Conservation (phyloP, 2,888 invertebrate species). For the Lepidonotus clava region DNA sequence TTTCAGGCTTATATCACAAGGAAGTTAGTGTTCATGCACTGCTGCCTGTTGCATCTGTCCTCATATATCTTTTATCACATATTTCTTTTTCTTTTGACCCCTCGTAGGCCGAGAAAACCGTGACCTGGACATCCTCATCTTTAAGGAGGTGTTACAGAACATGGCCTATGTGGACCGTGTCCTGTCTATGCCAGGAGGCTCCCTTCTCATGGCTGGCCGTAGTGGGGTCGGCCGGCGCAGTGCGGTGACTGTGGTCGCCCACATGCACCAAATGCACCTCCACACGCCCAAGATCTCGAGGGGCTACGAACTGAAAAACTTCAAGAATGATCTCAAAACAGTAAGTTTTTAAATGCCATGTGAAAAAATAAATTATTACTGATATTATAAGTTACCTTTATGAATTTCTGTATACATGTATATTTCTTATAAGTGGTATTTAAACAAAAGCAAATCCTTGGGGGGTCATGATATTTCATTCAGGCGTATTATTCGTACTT, state of each 20-base stretch:
- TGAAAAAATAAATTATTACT: too few species aligned
- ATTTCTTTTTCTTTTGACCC: background rate
- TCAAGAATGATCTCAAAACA: constrained; percentile 89
- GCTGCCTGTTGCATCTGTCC: background rate
- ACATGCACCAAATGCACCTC: constrained; percentile 86
- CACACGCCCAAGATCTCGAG: constrained; percentile 83
- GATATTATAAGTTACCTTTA: too few species aligned
- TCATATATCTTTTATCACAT: background rate
- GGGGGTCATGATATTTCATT: too few species aligned
- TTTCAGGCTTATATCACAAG: too few species aligned
- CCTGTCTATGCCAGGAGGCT: constrained; percentile 84
- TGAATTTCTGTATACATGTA: too few species aligned
- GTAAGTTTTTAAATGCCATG: constrained; percentile 83
- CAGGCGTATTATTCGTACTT: too few species aligned
- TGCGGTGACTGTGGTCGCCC: constrained; percentile 87
- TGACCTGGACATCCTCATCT: constrained; percentile 84
- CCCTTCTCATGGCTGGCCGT: constrained; percentile 87
- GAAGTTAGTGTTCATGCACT: background rate
- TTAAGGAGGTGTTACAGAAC: constrained; percentile 85
- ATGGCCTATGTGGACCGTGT: constrained; percentile 85
- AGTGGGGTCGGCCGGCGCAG: constrained; percentile 91
- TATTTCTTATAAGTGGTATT: too few species aligned
- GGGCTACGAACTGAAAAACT: constrained; percentile 85
- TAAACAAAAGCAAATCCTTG: too few species aligned
- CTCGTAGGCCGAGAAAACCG: constrained; percentile 86